Percentiles rank a stretch among this genome's conserved stretches.
Conservation (phyloP, 2,888 invertebrate species). For the Acleris laterana region DNA sequence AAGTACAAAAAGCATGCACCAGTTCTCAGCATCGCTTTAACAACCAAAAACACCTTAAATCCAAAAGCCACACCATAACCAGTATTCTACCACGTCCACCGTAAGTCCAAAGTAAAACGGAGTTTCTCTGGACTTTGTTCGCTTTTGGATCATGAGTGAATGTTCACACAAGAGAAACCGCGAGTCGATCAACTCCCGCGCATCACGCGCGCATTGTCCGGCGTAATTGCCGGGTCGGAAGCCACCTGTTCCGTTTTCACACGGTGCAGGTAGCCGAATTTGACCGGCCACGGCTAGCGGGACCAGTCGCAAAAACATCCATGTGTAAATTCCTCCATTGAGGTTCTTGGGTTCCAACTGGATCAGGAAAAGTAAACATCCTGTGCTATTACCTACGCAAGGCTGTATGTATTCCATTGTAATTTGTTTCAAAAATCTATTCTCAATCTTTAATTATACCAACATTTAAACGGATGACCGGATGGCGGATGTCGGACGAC, state of each 20-base stretch:
- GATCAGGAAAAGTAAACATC: background rate
- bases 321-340: conserved; percentile 15
- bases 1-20: conserved; percentile 16
- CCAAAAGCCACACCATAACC: background rate
- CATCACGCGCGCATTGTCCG: conserved; percentile 73
- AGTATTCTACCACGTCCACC: too few relatives aligned
- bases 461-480: too few relatives aligned
- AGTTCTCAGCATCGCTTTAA: conserved; percentile 2
- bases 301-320: conserved; percentile 29
- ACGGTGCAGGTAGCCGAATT: conserved; percentile 74
- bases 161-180: conserved; percentile 47
- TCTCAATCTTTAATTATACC: too few relatives aligned
- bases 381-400: background rate
- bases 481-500: too few relatives aligned
- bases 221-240: conserved; percentile 72
- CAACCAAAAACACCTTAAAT: conserved; percentile 6
- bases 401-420: too few relatives aligned
- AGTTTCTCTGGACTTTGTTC: background rate
- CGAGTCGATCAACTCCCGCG: conserved; percentile 63
- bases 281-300: conserved; percentile 61
- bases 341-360: conserved; percentile 2
- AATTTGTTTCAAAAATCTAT: too few relatives aligned
- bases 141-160: conserved; percentile 7
- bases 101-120: too few relatives aligned
- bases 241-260: conserved; percentile 82